These are phyloP conservation scores for Megamerina dolium DNA, from an alignment of 2,888 invertebrate species.

Conservation along the genomic window DNA sequence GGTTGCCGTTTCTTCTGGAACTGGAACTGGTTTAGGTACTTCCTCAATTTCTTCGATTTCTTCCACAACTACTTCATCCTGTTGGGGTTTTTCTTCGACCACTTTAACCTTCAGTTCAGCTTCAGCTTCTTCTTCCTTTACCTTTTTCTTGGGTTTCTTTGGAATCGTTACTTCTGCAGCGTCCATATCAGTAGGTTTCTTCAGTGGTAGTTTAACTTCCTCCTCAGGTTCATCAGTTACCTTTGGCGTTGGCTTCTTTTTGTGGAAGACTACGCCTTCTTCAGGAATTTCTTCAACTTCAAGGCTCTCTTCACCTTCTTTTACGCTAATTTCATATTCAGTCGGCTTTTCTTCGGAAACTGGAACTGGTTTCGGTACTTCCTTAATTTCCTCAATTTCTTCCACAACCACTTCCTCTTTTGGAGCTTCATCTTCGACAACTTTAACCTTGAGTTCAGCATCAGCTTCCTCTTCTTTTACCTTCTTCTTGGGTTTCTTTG, in stretches of 20 bases:
- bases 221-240: conserved; percentile 40
- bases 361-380: conserved; percentile 13
- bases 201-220: conserved; percentile 32
- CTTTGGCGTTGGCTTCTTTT: conserved; percentile 29
- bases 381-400: conserved; percentile 16
- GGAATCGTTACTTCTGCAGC: conserved; percentile 32
- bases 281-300: conserved; percentile 16
- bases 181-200: conserved; percentile 23
- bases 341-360: conserved; percentile 9
- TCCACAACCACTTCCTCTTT: conserved; percentile 17
- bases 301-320: conserved; percentile 18
- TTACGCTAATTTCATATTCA: conserved; percentile 12
- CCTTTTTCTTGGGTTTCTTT: conserved; percentile 38
- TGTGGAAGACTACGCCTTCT: conserved; percentile 26
- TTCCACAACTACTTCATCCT: conserved; percentile 30
- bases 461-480: conserved; percentile 31
- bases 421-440: conserved; percentile 19
- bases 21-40: conserved; percentile 32
- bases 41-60: conserved; percentile 30
- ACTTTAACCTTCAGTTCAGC: conserved; percentile 32
- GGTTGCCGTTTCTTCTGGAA: conserved; percentile 26
- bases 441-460: conserved; percentile 23
- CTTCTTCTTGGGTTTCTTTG: conserved; percentile 36
- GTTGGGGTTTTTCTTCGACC: conserved; percentile 29
- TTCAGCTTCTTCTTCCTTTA: conserved; percentile 31